Percentiles rank a stretch among this genome's conserved stretches.
phyloP scores from a whole-genome alignment of 2,888 invertebrate genomes.

The Capitulum mitella region DNA sequence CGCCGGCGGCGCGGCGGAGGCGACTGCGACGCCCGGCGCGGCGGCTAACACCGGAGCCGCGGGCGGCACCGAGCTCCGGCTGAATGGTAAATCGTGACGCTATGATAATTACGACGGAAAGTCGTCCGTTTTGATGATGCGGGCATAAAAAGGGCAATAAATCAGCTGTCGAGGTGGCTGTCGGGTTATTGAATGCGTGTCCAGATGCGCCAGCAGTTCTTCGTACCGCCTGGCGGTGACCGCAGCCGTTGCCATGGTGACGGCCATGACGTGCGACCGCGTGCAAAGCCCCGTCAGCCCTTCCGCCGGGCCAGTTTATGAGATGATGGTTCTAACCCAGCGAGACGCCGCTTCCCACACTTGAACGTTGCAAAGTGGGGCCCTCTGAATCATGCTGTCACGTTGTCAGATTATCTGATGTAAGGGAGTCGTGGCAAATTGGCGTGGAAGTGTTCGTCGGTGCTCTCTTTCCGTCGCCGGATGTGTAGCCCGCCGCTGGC shows the following conservation, averaged over 20 bases:
- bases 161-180: neutral
- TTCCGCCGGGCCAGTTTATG: neutral
- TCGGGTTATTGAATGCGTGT: slow-evolving; percentile 2
- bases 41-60: neutral
- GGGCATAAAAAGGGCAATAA: slow-evolving; percentile 1
- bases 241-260: slow-evolving; percentile 12
- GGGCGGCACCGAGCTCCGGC: neutral
- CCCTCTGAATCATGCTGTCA: neutral
- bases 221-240: neutral
- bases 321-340: neutral
- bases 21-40: neutral
- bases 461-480: neutral
- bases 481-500: no score
- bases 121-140: slow-evolving; percentile 6
- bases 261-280: neutral
- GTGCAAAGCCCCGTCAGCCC: neutral
- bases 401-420: neutral
- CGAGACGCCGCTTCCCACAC: neutral
- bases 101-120: slow-evolving; percentile 1
- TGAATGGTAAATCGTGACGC: slow-evolving; percentile 14
- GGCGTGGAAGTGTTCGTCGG: neutral
- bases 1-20: neutral
- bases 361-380: neutral
- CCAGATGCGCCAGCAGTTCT: neutral
- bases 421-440: neutral